phyloP scores from a whole-genome alignment of 2,797 vertebrate genomes.

The Gallinago stenura region DNA sequence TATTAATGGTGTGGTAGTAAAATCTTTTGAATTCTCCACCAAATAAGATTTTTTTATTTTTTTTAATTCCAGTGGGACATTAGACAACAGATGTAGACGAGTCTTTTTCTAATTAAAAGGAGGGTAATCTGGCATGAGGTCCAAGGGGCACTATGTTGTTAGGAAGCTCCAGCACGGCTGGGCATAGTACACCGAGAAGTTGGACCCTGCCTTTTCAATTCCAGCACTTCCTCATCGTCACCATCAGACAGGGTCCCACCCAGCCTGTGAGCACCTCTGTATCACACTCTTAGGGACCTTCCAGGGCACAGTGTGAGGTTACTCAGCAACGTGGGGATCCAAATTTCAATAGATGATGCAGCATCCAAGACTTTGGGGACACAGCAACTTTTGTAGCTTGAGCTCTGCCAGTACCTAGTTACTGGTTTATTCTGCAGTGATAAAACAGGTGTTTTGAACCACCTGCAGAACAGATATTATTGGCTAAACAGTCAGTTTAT shows the following conservation, averaged over 20 bases:
- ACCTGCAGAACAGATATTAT: background rate
- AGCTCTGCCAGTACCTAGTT: background rate
- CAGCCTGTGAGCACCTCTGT: background rate
- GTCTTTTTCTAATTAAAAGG: background rate
- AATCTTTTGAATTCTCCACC: background rate
- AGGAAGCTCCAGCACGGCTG: background rate
- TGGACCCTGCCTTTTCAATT: background rate
- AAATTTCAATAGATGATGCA: accelerated
- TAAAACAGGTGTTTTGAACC: background rate
- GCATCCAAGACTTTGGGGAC: background rate
- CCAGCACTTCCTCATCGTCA: background rate
- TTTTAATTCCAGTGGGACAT: background rate
- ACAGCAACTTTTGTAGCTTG: accelerated
- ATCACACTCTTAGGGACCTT: background rate
- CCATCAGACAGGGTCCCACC: background rate
- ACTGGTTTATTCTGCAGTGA: background rate
- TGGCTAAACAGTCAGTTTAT: background rate
- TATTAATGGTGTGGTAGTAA: background rate
- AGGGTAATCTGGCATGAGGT: background rate
- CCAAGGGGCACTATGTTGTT: background rate
- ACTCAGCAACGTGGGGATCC: background rate
- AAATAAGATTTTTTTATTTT: background rate
- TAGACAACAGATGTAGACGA: background rate
- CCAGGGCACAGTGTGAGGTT: accelerated
- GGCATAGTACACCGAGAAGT: accelerated